Percentiles rank a stretch among this genome's conserved stretches.
phyloP scores from a whole-genome alignment of 2,113 vertebrate genomes.

The Aramus guarauna region DNA sequence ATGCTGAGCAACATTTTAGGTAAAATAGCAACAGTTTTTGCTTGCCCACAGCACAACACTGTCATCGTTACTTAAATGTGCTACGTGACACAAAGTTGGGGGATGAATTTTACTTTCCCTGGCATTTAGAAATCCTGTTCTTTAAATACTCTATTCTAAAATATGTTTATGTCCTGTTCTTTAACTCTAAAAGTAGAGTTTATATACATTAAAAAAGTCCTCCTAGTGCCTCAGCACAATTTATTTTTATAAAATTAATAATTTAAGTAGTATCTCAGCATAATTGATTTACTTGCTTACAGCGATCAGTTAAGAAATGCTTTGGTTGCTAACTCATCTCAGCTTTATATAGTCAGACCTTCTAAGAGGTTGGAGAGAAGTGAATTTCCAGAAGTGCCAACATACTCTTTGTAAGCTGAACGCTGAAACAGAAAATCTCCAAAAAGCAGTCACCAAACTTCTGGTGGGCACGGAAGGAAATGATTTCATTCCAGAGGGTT shows the following conservation, averaged over 20 bases:
- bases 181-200: not conserved
- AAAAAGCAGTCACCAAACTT: not conserved
- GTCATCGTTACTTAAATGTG: not conserved
- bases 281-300: not conserved
- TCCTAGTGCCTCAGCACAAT: not conserved
- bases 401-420: not conserved
- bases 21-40: not conserved
- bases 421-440: not conserved
- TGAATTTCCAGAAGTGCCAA: not conserved
- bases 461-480: not conserved
- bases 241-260: not conserved
- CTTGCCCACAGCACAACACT: not conserved
- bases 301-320: not conserved
- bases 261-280: not conserved
- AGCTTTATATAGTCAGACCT: not conserved
- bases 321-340: not conserved
- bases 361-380: not conserved
- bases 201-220: not conserved
- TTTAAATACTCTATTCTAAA: not conserved
- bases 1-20: not conserved
- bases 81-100: rapidly evolving
- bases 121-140: not conserved
- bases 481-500: not conserved
- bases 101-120: not conserved
- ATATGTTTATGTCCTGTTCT: not conserved